phyloP scores from a whole-genome alignment of 1,140 invertebrate species.

The Marisa cornuarietis region DNA sequence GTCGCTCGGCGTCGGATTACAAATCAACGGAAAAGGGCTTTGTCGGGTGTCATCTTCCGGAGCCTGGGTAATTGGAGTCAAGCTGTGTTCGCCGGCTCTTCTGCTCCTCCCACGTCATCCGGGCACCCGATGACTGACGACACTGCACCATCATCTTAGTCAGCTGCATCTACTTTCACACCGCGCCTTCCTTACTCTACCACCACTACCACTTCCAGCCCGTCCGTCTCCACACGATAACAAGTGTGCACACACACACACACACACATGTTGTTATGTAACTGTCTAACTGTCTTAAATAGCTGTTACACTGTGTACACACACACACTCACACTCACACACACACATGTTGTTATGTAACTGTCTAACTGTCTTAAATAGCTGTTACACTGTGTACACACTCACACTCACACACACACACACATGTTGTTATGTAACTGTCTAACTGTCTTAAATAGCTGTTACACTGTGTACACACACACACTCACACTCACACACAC shows the following conservation, averaged over 20 bases:
- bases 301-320: neutral
- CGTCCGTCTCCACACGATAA: neutral
- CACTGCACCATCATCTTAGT: neutral
- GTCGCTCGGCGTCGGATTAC: neutral
- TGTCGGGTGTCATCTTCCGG: neutral
- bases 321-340: conserved; percentile 12
- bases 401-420: too few relatives aligned
- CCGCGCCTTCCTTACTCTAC: neutral
- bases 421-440: too few relatives aligned
- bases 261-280: neutral
- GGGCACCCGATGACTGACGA: neutral
- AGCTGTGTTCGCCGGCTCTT: neutral
- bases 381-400: too few relatives aligned
- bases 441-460: too few relatives aligned
- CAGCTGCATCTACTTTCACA: neutral
- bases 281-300: neutral
- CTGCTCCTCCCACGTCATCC: neutral
- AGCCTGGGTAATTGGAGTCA: neutral
- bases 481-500: too few relatives aligned
- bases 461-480: too few relatives aligned
- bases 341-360: too few relatives aligned
- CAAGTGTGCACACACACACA: neutral
- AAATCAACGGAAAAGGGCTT: neutral
- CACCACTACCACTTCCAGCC: neutral
- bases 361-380: too few relatives aligned